phyloP scores from a whole-genome alignment of 2,888 invertebrate genomes.

The Lithophane leautieri region DNA sequence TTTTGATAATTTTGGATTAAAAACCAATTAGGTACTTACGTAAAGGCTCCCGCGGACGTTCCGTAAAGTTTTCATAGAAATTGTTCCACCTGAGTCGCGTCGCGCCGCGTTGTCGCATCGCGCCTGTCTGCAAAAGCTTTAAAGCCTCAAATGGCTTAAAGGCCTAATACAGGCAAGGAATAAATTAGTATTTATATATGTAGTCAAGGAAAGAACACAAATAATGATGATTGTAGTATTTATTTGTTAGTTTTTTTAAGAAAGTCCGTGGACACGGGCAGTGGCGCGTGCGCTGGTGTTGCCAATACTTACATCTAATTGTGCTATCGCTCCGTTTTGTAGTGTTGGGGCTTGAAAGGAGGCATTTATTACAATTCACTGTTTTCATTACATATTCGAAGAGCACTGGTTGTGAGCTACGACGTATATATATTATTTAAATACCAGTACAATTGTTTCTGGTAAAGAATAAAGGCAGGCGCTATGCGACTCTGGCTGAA shows the following conservation, averaged over 20 bases:
- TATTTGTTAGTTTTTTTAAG: constrained; percentile 54
- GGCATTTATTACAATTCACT: background rate
- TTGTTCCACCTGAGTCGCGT: no score
- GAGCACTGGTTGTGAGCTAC: background rate
- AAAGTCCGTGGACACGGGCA: constrained; percentile 36
- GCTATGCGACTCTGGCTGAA: no score
- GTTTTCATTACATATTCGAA: background rate
- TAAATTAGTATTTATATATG: background rate
- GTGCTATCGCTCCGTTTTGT: constrained; percentile 76
- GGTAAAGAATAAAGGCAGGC: no score
- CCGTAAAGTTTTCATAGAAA: no score
- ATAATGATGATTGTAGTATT: constrained; percentile 43
- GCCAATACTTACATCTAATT: constrained; percentile 80
- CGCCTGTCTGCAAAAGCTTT: no score
- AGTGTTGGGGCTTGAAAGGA: constrained; percentile 72
- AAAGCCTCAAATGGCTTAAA: background rate
- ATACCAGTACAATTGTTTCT: no score
- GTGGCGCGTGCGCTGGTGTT: constrained; percentile 77
- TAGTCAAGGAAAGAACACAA: constrained; percentile 13
- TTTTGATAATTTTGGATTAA: no score
- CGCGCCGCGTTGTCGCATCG: no score
- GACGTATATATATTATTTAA: no score
- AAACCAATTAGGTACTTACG: no score
- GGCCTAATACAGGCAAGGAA: background rate
- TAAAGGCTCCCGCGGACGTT: no score